Conservation (phyloP, 2,888 invertebrate genomes). For the Salticus scenicus region DNA sequence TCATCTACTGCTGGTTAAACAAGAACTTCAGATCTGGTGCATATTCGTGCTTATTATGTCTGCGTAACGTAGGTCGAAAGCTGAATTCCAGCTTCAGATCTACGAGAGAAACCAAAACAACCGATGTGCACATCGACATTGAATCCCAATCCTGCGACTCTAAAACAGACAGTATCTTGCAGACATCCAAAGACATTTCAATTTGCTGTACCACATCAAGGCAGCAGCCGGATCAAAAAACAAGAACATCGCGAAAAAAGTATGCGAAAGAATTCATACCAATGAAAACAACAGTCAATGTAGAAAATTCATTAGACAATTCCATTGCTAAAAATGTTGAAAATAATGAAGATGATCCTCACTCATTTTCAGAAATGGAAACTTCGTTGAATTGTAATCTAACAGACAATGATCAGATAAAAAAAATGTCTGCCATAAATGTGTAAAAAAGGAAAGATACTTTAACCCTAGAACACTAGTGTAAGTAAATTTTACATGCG, state of each 20-base stretch:
- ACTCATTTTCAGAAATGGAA: background rate
- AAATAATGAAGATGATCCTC: background rate
- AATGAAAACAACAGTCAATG: background rate
- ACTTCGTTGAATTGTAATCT: too few relatives aligned
- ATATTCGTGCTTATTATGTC: slow-evolving; percentile 72
- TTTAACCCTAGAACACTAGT: too few relatives aligned
- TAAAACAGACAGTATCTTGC: background rate
- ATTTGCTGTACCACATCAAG: background rate
- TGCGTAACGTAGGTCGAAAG: background rate
- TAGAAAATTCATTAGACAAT: background rate
- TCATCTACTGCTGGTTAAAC: slow-evolving; percentile 78
- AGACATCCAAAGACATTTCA: background rate
- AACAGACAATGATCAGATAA: too few relatives aligned
- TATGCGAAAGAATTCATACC: background rate
- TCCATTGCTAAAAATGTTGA: background rate
- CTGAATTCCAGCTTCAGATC: slow-evolving; percentile 33
- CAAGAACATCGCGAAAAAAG: background rate
- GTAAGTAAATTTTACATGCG: too few relatives aligned
- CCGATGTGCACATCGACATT: background rate
- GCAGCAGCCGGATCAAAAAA: background rate
- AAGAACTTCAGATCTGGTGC: slow-evolving; percentile 75
- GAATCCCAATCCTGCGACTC: background rate
- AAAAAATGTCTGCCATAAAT: too few relatives aligned
- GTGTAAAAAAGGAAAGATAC: too few relatives aligned
- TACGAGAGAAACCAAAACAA: background rate